Evolutionary conservation across 2,797 vertebrate genomes (phyloP).

Genomic region (Xiphophorus birchmanni): DNA sequence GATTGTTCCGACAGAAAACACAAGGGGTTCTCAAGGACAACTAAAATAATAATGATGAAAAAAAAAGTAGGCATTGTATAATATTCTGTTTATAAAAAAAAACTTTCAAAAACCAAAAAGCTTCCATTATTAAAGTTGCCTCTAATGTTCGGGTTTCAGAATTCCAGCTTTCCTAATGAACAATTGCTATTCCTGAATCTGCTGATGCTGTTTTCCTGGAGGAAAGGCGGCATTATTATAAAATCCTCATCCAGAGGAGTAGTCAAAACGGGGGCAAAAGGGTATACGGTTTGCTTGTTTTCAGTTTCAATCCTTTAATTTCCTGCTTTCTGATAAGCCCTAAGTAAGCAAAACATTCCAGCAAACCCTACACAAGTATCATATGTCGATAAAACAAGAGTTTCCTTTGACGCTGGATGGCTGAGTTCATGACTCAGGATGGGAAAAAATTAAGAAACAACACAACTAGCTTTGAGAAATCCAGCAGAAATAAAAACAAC

Average conservation of each 20-base stretch:
- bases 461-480: constrained; percentile 18
- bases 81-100: constrained; percentile 43
- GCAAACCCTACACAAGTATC: constrained; percentile 72
- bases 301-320: constrained; percentile 81
- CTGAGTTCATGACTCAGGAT: constrained; percentile 57
- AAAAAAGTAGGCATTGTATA: constrained; percentile 39
- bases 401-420: constrained; percentile 60
- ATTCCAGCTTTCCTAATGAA: constrained; percentile 55
- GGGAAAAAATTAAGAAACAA: constrained; percentile 35
- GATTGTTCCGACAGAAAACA: constrained; percentile 38
- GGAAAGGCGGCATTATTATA: constrained; percentile 57
- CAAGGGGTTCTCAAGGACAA: constrained; percentile 38
- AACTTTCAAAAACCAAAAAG: constrained; percentile 50
- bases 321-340: constrained; percentile 80
- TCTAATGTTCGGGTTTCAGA: constrained; percentile 21
- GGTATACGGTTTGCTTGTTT: constrained; percentile 64
- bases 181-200: constrained; percentile 69
- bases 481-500: constrained; percentile 18
- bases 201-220: constrained; percentile 52
- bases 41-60: constrained; percentile 58
- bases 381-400: constrained; percentile 76
- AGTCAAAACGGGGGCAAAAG: constrained; percentile 34
- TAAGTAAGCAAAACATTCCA: constrained; percentile 77
- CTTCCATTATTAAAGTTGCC: constrained; percentile 8
- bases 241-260: constrained; percentile 62